These are phyloP conservation scores for Drosophila simulans DNA, from an alignment of 1,140 invertebrate genomes.

Conservation along the genomic window DNA sequence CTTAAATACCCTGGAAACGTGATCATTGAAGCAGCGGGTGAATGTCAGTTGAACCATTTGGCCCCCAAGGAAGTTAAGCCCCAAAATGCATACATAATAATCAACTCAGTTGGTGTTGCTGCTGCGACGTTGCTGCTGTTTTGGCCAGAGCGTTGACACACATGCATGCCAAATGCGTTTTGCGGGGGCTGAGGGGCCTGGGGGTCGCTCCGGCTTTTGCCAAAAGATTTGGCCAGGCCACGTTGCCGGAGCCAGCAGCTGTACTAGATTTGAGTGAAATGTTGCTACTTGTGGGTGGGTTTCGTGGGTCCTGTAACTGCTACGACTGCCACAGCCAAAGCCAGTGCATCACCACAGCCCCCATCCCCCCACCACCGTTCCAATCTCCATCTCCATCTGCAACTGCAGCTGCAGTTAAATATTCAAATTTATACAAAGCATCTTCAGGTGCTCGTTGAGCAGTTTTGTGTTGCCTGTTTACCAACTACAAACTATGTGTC, in stretches of 20 bases:
- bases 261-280: slow-evolving; percentile 57
- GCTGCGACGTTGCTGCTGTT: slow-evolving; percentile 23
- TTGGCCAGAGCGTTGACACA: slow-evolving; percentile 56
- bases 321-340: slow-evolving; percentile 2
- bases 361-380: too few relatives aligned
- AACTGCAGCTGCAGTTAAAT: slow-evolving; percentile 58
- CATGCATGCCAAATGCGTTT: slow-evolving; percentile 59
- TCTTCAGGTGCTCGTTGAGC: slow-evolving; percentile 70
- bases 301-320: slow-evolving; percentile 12
- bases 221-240: slow-evolving; percentile 33
- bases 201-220: slow-evolving; percentile 12
- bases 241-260: slow-evolving; percentile 22
- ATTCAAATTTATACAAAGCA: slow-evolving; percentile 82
- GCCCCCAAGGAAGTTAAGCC: slow-evolving; percentile 36
- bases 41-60: background rate
- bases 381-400: slow-evolving; percentile 2
- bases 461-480: slow-evolving; percentile 64
- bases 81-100: slow-evolving; percentile 50
- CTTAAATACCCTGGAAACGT: background rate
- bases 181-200: background rate
- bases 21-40: background rate
- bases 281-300: slow-evolving; percentile 29
- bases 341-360: background rate
- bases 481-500: slow-evolving; percentile 80
- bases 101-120: slow-evolving; percentile 22